Conservation (phyloP, 2,888 invertebrate genomes). For the Himalopsyche anomala region DNA sequence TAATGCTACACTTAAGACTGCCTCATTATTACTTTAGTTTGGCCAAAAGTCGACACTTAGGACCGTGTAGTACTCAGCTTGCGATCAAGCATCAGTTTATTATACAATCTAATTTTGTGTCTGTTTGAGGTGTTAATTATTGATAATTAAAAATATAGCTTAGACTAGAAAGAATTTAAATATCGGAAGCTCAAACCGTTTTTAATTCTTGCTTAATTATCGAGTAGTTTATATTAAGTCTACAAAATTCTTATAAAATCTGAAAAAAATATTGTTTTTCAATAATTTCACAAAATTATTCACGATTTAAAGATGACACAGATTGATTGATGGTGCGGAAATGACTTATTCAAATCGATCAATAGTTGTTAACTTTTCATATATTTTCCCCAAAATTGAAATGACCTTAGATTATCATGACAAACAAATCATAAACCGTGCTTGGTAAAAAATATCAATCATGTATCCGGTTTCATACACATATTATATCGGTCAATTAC, state of each 20-base stretch:
- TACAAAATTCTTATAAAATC: neutral
- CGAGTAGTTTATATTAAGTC: neutral
- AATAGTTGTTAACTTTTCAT: neutral
- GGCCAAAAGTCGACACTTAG: too few species aligned
- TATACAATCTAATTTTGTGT: too few species aligned
- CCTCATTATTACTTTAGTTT: too few species aligned
- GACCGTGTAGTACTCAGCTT: too few species aligned
- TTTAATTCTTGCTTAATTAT: neutral
- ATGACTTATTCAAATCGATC: slow-evolving; percentile 9
- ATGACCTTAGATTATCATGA: neutral
- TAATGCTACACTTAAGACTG: too few species aligned
- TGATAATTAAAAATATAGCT: too few species aligned
- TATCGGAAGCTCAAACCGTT: neutral
- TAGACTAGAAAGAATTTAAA: too few species aligned
- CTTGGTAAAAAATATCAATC: neutral
- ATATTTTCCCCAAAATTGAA: neutral
- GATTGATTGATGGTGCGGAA: slow-evolving; percentile 12
- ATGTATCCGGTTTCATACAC: slow-evolving; percentile 8
- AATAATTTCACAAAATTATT: slow-evolving; percentile 12
- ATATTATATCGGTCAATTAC: slow-evolving; percentile 33
- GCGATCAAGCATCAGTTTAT: too few species aligned
- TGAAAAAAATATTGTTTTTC: slow-evolving; percentile 6
- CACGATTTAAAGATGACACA: neutral
- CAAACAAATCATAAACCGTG: neutral
- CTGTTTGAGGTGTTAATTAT: too few species aligned